phyloP scores from a whole-genome alignment of 2,113 vertebrate species.

The Alethe diademata region DNA sequence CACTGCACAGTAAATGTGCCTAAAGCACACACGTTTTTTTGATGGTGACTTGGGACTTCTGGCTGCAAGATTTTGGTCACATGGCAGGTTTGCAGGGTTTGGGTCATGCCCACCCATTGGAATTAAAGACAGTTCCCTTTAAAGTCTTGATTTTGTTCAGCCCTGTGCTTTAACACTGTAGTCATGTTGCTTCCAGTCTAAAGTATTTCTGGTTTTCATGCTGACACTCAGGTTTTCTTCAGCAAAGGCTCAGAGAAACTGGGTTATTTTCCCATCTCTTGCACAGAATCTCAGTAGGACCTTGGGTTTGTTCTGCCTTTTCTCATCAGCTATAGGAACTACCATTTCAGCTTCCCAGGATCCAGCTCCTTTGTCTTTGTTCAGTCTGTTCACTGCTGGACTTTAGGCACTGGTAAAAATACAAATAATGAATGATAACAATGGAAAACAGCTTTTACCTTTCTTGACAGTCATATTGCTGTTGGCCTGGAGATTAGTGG shows the following conservation, averaged over 20 bases:
- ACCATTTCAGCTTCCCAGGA: neutral
- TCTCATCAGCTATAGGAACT: neutral
- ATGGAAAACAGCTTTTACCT: neutral
- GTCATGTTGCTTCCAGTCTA: neutral
- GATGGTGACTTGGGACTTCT: neutral
- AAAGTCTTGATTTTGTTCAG: neutral
- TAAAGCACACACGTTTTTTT: rapidly evolving
- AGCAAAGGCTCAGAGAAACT: neutral
- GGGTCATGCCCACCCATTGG: neutral
- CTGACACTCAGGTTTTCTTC: neutral
- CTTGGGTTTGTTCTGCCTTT: neutral
- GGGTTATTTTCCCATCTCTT: neutral
- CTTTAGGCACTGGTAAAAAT: neutral
- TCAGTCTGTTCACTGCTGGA: neutral
- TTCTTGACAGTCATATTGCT: neutral
- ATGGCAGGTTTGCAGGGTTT: neutral
- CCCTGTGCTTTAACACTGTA: neutral
- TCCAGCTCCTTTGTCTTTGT: neutral
- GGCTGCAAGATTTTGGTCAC: neutral
- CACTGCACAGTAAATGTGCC: neutral
- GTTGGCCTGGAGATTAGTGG: neutral
- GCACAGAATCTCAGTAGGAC: neutral
- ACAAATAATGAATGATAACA: neutral
- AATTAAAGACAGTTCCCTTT: neutral
- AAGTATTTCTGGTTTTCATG: neutral